phyloP scores from a whole-genome alignment of 2,888 invertebrate species.

The Punctoribates punctum region DNA sequence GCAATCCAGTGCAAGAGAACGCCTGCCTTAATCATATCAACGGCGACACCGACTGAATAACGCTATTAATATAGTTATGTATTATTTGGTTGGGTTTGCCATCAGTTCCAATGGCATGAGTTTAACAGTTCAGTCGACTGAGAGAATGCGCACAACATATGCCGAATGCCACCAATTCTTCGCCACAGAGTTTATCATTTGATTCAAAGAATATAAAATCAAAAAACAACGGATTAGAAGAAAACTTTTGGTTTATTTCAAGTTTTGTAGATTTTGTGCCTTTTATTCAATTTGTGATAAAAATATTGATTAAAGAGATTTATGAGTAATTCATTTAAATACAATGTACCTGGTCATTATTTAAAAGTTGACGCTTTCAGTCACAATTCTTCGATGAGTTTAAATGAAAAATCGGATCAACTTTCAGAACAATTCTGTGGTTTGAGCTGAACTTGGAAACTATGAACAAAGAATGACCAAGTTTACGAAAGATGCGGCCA shows the following conservation, averaged over 20 bases:
- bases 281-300: neutral
- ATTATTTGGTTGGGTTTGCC: neutral
- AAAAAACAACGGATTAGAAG: neutral
- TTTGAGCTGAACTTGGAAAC: neutral
- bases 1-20: neutral
- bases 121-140: neutral
- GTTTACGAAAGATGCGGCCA: slow-evolving; percentile 34
- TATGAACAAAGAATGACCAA: neutral
- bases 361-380: too few relatives aligned
- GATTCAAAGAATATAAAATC: neutral
- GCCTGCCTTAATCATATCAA: neutral
- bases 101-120: slow-evolving; percentile 2
- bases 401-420: neutral
- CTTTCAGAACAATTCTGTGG: neutral
- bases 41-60: neutral
- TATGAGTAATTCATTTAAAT: too few relatives aligned
- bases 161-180: neutral
- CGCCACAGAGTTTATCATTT: neutral
- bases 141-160: slow-evolving; percentile 34
- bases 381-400: neutral
- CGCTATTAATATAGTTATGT: slow-evolving; percentile 2
- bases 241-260: neutral
- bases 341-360: too few relatives aligned
- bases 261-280: neutral
- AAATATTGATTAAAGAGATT: too few relatives aligned